phyloP scores from a whole-genome alignment of 2,888 invertebrate species.

The Dorcus hopei region DNA sequence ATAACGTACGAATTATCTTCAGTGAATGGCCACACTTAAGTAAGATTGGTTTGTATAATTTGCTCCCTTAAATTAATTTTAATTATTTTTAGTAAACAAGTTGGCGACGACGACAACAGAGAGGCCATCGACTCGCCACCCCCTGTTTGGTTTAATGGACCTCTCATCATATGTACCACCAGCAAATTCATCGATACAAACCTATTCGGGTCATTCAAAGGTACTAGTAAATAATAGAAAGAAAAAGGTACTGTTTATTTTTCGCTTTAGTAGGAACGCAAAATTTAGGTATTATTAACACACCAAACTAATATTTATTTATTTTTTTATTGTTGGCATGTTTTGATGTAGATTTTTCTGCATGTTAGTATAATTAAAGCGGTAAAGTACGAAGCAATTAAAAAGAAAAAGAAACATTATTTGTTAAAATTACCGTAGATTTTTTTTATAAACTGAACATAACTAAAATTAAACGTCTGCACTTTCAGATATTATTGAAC shows the following conservation, averaged over 20 bases:
- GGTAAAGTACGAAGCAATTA: no score
- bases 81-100: constrained; percentile 56
- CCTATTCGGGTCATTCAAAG: constrained; percentile 64
- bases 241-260: constrained; percentile 10
- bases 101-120: constrained; percentile 49
- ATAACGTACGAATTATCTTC: constrained; percentile 42
- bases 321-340: no score
- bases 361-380: no score
- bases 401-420: no score
- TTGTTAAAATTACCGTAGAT: no score
- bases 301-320: no score
- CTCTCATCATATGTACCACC: constrained; percentile 54
- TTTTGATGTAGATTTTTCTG: no score
- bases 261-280: no score
- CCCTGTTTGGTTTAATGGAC: constrained; percentile 54
- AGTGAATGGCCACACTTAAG: constrained; percentile 52
- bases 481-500: no score
- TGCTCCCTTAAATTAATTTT: not conserved
- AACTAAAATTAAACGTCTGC: no score
- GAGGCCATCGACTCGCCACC: constrained; percentile 47
- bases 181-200: constrained; percentile 54
- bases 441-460: no score
- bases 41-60: constrained; percentile 35
- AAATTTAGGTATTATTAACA: no score
- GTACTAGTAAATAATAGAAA: constrained; percentile 42